Conservation (phyloP, 2,113 vertebrate genomes). For the Dipodomys spectabilis region DNA sequence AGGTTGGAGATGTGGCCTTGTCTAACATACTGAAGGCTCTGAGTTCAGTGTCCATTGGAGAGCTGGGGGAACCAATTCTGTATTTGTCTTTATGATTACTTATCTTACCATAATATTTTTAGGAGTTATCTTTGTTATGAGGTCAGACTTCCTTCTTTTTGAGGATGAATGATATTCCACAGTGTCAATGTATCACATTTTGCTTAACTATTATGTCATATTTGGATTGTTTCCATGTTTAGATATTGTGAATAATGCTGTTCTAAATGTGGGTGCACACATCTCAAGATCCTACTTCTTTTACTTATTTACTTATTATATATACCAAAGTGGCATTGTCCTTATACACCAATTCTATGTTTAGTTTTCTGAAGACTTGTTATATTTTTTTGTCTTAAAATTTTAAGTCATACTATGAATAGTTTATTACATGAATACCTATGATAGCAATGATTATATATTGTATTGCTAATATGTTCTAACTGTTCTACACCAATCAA, state of each 20-base stretch:
- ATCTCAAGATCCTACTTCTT: background rate
- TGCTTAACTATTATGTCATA: background rate
- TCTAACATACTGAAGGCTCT: background rate
- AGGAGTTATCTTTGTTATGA: background rate
- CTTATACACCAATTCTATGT: background rate
- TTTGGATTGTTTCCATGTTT: background rate
- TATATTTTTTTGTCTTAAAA: background rate
- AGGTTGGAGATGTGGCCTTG: background rate
- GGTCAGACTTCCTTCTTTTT: slow-evolving; percentile 13
- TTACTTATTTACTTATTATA: background rate
- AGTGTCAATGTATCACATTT: background rate
- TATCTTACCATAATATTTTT: background rate
- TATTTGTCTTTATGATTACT: slow-evolving; percentile 17
- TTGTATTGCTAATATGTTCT: slow-evolving; percentile 31
- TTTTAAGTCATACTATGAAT: background rate
- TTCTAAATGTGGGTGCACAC: background rate
- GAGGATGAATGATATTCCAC: background rate
- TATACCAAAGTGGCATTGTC: background rate
- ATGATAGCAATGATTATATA: background rate
- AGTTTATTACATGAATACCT: slow-evolving; percentile 5
- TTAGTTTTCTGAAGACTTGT: background rate
- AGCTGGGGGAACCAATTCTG: background rate
- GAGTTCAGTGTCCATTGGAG: background rate
- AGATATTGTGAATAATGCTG: background rate
- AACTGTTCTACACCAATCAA: background rate